Evolutionary conservation across 2,888 invertebrate genomes (phyloP).

Genomic region (Miltochrista miniata): DNA sequence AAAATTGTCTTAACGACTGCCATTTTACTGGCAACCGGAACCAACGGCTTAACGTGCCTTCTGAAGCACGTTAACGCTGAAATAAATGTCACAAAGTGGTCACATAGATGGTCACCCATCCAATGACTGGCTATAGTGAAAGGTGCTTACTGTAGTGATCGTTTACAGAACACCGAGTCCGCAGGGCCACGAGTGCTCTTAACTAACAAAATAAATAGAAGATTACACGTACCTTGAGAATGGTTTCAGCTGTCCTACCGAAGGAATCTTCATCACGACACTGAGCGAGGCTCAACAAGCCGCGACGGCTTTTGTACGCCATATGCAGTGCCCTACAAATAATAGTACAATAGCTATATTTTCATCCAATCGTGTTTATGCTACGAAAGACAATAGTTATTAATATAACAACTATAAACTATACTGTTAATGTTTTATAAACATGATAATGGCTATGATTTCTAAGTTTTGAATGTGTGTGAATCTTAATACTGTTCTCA

Average conservation of each 20-base stretch:
- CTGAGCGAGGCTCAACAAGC: conserved; percentile 68
- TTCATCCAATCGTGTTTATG: conserved; percentile 63
- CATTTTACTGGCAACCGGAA: too few relatives aligned
- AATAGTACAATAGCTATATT: conserved; percentile 64
- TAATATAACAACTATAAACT: conserved; percentile 75
- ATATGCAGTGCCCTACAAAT: conserved; percentile 71
- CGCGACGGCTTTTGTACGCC: conserved; percentile 81
- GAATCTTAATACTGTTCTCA: conserved; percentile 38
- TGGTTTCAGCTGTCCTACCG: conserved; percentile 68
- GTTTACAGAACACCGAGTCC: too few relatives aligned
- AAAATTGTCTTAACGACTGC: too few relatives aligned
- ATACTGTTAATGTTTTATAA: conserved; percentile 68
- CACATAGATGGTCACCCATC: too few relatives aligned
- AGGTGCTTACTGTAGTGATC: too few relatives aligned
- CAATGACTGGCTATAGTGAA: too few relatives aligned
- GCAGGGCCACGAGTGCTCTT: too few relatives aligned
- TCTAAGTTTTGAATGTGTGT: conserved; percentile 58
- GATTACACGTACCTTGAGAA: conserved; percentile 67
- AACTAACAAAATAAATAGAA: neutral
- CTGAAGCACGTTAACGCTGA: too few relatives aligned
- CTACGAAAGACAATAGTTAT: conserved; percentile 73
- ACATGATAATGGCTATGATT: conserved; percentile 63
- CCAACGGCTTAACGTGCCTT: too few relatives aligned
- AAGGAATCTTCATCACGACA: conserved; percentile 64
- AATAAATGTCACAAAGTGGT: too few relatives aligned